phyloP scores from a whole-genome alignment of 2,797 vertebrate genomes.

The Anableps anableps region DNA sequence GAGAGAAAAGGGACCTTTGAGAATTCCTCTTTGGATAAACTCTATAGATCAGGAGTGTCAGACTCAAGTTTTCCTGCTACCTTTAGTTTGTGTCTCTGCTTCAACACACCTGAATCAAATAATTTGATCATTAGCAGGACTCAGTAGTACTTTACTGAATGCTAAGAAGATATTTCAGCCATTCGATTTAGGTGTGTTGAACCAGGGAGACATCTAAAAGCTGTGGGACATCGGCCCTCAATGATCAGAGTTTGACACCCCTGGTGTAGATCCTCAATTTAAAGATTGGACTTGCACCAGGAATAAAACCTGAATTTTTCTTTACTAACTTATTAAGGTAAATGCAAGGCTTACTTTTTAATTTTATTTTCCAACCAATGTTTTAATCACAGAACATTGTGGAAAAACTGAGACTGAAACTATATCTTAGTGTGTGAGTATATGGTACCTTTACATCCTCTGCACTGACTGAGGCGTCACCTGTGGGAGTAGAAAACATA shows the following conservation, averaged over 20 bases:
- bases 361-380: no score
- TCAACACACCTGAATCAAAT: background rate
- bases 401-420: background rate
- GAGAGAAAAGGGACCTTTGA: background rate
- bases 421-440: background rate
- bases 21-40: background rate
- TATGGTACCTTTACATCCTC: conserved; percentile 68
- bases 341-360: background rate
- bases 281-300: background rate
- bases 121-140: background rate
- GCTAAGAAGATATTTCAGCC: background rate
- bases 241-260: background rate
- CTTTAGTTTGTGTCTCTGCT: background rate
- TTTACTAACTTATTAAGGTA: background rate
- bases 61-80: background rate
- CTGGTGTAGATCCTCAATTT: background rate
- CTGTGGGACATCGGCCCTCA: background rate
- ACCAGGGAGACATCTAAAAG: background rate
- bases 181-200: background rate
- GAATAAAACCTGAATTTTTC: background rate
- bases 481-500: conserved; percentile 52
- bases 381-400: background rate
- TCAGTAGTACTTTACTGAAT: background rate
- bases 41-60: background rate
- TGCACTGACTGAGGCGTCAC: conserved; percentile 64